Evolutionary conservation across 1,140 invertebrate genomes (phyloP).

Genomic region (Homarus americanus): DNA sequence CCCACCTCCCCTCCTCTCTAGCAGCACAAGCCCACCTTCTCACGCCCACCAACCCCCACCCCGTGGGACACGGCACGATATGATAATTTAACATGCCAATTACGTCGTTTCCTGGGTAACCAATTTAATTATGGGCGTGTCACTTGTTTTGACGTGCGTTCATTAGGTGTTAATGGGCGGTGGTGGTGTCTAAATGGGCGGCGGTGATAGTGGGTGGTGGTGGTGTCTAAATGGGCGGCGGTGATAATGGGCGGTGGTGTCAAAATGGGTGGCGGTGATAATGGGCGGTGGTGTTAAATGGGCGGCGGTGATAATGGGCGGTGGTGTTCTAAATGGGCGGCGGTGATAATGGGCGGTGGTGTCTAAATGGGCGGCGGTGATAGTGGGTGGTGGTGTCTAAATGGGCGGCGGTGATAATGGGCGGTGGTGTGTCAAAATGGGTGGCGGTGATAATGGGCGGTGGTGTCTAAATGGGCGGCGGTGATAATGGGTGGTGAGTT

Average conservation of each 20-base stretch:
- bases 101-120: slow-evolving; percentile 29
- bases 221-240: background rate
- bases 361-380: background rate
- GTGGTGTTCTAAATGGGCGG: no score
- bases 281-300: no score
- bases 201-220: slow-evolving; percentile 7
- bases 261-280: no score
- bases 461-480: no score
- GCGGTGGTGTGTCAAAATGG: background rate
- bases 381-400: background rate
- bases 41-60: background rate
- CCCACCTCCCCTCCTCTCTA: background rate
- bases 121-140: slow-evolving; percentile 24
- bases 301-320: no score
- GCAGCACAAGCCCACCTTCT: background rate
- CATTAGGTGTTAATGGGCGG: slow-evolving; percentile 6
- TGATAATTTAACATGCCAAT: slow-evolving; percentile 27
- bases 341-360: no score
- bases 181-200: background rate
- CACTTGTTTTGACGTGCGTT: slow-evolving; percentile 26
- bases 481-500: no score
- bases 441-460: background rate
- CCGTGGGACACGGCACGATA: background rate
- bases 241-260: background rate
- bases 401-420: background rate